Conservation (phyloP, 2,113 vertebrate species). For the Phocoena sinus region DNA sequence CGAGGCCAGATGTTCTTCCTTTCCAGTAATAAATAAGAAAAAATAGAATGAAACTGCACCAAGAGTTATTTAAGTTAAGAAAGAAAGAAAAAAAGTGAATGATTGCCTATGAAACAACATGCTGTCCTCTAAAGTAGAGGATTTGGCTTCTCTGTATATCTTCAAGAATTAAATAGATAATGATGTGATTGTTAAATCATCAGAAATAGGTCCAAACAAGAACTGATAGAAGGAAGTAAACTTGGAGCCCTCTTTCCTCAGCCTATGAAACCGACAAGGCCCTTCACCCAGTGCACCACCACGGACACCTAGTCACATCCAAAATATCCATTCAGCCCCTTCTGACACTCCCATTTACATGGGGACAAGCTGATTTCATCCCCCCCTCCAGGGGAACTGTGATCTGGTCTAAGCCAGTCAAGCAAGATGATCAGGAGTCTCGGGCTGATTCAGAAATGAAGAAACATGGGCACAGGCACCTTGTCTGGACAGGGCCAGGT, state of each 20-base stretch:
- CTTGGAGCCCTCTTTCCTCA: background rate
- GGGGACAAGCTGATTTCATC: background rate
- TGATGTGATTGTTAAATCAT: background rate
- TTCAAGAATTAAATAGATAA: background rate
- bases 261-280: background rate
- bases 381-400: background rate
- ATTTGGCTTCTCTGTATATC: background rate
- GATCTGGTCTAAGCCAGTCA: background rate
- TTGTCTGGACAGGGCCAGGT: background rate
- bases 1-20: background rate
- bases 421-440: background rate
- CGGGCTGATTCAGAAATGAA: background rate
- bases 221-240: background rate
- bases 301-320: background rate
- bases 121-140: background rate
- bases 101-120: background rate
- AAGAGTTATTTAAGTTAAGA: background rate
- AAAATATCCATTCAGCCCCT: background rate
- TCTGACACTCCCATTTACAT: background rate
- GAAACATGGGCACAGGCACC: background rate
- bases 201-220: background rate
- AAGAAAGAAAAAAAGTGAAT: background rate
- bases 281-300: rapidly evolving
- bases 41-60: background rate
- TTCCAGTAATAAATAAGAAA: background rate